Evolutionary conservation across 2,113 vertebrate species (phyloP), one percentile per base, ranked within the genome.

Genomic region (Psittacula cyanocephala): DNA sequence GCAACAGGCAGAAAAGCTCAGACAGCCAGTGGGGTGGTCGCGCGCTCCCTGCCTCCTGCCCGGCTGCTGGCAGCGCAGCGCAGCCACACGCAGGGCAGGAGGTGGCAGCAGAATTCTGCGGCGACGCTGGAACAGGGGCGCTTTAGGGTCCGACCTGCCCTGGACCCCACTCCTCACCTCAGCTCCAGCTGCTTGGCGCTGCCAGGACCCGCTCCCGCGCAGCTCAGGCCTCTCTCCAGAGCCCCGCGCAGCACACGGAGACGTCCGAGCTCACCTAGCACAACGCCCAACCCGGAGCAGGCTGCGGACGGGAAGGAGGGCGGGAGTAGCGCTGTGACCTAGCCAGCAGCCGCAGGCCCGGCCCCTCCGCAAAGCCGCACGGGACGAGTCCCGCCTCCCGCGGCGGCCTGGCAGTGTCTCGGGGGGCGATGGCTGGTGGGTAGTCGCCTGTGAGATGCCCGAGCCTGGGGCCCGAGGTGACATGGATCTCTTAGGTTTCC

Each of bases 361-460:
- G n/a, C 39, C 37, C 20, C 35, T 24, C 9, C 22, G 6, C 16
- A 19, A 39, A 33, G 52, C 29, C 28, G 18, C 17, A 8, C 5
- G 29, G 78, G 24, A 7, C 19, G 7, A 12, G 14, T 11, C 3
- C n/a, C 17, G 47, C 57, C 57, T 49, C 7, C 6, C 17, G 14
- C 27, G 6, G 35, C 16, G 6, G 85, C 20, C 33, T 3, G 20
- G 33, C 9, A 2, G 20, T 15, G 13, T 6, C 3, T 4, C n/a
- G 13, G 4, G 3, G 33, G 19, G 19, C 0, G 13, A 2, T n/a
- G 2, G 20, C 33, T 8, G 6, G 2, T 4, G 1, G 28, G 6
- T 3, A 2, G 20, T 2, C 1, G 13, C 2, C 6, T 3, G 8
- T 4, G 13, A 20, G 33, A 3, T 57, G 3, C 5, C 4, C 5